Evolutionary conservation across 1,140 invertebrate genomes (phyloP), one percentile per base, ranked within the genome.

Genomic region (Zaprionus vittiger): DNA sequence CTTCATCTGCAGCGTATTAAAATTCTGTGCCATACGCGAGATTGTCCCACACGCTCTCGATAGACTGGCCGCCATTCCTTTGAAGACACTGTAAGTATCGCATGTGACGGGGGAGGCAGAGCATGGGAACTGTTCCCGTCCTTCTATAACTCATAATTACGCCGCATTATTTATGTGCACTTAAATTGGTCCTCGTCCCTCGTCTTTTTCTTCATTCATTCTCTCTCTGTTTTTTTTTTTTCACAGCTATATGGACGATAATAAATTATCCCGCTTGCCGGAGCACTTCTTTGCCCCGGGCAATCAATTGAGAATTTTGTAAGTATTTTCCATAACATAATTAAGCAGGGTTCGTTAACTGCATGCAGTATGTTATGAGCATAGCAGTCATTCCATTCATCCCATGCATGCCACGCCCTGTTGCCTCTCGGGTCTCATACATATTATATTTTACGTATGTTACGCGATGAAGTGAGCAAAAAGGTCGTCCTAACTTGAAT

Each of bases 181-280:
- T 90, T 85, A 80, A 70, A 71, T 65, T 66, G 60, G 55, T 28
- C 38, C 28, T 62, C n/a, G 37, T 38, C 20, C 47, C 28, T 9
- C 54, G 41, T 17, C 38, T 57, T 71, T 15, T 15, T 24, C n/a
- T 3, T 44, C 4, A 20, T 5, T 7, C 5, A 4, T 61, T 34
- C 60, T 64, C 26, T 68, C 4, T 20, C 12, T 17, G 20, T 22
- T 2, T 22, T 22, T 60, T 54, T 55, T 44, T 57, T 47, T 56
- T 77, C 83, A 11, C 77, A 93, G 93, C 71, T 91, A 93, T 80
- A 83, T 93, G 85, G 93, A 93, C 80, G 91, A 93, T 77, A 93
- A 93, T 91, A 84, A 86, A 80, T 81, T 93, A 62, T 66, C 66
- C 41, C 74, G 73, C 68, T 73, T 93, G 61, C 79, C 90, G 47